These are phyloP conservation scores for Danio aesculapii DNA, from an alignment of 2,797 vertebrate genomes.

Conservation along the genomic window DNA sequence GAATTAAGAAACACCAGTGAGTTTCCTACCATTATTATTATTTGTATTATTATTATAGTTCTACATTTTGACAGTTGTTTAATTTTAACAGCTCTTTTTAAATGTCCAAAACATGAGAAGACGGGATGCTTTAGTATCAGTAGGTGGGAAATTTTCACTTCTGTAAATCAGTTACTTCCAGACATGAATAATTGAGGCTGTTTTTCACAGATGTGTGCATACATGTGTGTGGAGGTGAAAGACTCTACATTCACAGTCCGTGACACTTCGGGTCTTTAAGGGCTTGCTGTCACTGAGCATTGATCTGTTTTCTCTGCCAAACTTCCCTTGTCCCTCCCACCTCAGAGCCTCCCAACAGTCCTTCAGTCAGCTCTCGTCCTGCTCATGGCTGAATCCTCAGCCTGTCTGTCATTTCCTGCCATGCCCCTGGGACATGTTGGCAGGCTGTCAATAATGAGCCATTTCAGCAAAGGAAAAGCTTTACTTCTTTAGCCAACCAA, in stretches of 20 bases:
- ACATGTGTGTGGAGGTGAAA: neutral
- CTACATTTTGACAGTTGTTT: too few species aligned
- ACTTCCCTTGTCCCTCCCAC: constrained; percentile 38
- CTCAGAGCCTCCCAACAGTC: constrained; percentile 66
- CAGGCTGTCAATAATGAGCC: constrained; percentile 23
- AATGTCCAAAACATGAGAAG: too few species aligned
- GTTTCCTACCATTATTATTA: too few species aligned
- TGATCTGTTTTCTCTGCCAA: constrained; percentile 56
- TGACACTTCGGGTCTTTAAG: constrained; percentile 37
- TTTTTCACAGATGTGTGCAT: neutral
- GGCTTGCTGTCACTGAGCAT: constrained; percentile 61
- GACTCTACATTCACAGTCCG: constrained; percentile 44
- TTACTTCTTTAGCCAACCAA: neutral
- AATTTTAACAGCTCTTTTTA: too few species aligned
- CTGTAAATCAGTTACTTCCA: too few species aligned
- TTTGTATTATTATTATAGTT: too few species aligned
- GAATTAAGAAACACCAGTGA: too few species aligned
- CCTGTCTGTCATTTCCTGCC: constrained; percentile 67
- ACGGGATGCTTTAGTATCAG: too few species aligned
- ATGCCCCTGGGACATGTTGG: constrained; percentile 46
- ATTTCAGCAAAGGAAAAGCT: constrained; percentile 35
- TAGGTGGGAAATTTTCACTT: too few species aligned
- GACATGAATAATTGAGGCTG: constrained; percentile 19
- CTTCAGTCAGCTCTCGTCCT: constrained; percentile 62
- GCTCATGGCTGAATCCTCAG: constrained; percentile 55